Evolutionary conservation across 2,797 vertebrate genomes (phyloP), one percentile per base, ranked within the genome.

Genomic region (Bufotes viridis): DNA sequence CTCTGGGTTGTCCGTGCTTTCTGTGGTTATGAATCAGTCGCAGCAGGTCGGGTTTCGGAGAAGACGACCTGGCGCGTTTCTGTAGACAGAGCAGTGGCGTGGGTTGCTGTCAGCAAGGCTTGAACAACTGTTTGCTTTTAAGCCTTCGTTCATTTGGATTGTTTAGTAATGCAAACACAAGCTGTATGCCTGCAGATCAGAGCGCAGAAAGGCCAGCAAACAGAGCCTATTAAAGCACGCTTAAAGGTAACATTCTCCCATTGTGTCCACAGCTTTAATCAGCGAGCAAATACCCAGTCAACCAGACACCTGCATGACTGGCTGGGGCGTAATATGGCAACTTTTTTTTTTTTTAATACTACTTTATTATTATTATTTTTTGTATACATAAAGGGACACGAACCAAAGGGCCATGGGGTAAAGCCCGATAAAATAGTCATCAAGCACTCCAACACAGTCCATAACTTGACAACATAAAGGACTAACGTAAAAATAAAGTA

Each of bases 101-200:
- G 81, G 61, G 22, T 58, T 18, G 34, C 34, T 78, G 63, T 76
- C 58, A 57, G 34, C 72, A 11, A 51, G 57, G 11, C 15, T 34
- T 51, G 26, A 74, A 20, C n/a, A 42, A 17, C 51, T 89, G 84
- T 86, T 82, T 89, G 42, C 88, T 75, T 85, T 53, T 14, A 42
- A 57, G 78, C 78, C 57, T n/a, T 42, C 63, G 14, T 75, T 81
- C 75, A 61, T 79, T 81, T 85, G 49, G 83, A 58, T 88, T 60
- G 74, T 72, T 80, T 85, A 57, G 78, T 24, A 89, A 78, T 29
- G 83, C 78, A 89, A 86, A 86, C 63, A 86, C 12, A 34, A 78
- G 79, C 61, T 86, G 84, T 86, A 60, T 85, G 58, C 49, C 65
- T 53, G 53, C 60, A n/a, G 70, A 89, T 72, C 60, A 82, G 12